These are phyloP conservation scores for Loxodonta africana DNA, from an alignment of 2,113 vertebrate genomes.

Conservation along the genomic window DNA sequence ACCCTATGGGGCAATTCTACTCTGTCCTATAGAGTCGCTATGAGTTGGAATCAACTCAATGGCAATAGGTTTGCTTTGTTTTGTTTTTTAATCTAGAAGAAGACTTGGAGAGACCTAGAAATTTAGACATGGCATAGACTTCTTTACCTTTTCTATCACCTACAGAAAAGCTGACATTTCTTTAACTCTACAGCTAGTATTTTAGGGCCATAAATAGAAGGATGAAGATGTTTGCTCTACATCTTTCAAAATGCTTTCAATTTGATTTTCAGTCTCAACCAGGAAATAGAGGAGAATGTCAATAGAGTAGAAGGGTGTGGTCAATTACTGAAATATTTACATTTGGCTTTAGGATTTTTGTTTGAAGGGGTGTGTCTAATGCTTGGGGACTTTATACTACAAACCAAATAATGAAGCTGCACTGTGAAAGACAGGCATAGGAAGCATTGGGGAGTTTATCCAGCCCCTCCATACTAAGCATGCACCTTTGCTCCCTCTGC, in stretches of 20 bases:
- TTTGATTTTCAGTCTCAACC: neutral
- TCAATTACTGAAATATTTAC: slow-evolving; percentile 36
- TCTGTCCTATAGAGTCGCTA: too few species aligned
- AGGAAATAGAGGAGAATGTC: slow-evolving; percentile 17
- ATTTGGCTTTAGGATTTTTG: slow-evolving; percentile 54
- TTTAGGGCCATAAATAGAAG: slow-evolving; percentile 13
- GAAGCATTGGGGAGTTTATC: slow-evolving; percentile 2
- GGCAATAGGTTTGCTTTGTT: too few species aligned
- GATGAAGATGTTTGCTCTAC: neutral
- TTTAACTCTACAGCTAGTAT: slow-evolving; percentile 3
- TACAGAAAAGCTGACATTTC: slow-evolving; percentile 8
- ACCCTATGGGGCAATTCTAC: too few species aligned
- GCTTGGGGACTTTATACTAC: neutral
- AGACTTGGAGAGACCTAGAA: slow-evolving; percentile 29
- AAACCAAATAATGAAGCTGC: slow-evolving; percentile 24
- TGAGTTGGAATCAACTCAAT: too few species aligned
- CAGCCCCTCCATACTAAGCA: neutral
- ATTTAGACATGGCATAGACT: neutral
- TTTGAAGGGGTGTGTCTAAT: slow-evolving; percentile 23
- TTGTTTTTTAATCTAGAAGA: neutral
- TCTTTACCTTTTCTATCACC: slow-evolving; percentile 34
- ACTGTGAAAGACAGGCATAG: neutral
- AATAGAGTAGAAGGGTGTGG: neutral
- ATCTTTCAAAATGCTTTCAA: slow-evolving; percentile 20
- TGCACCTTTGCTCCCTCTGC: neutral